A percentile compares a stretch with the other conserved stretches of the same genome.
phyloP scores from a whole-genome alignment of 2,888 invertebrate species.

The Amblyjoppa proteus region DNA sequence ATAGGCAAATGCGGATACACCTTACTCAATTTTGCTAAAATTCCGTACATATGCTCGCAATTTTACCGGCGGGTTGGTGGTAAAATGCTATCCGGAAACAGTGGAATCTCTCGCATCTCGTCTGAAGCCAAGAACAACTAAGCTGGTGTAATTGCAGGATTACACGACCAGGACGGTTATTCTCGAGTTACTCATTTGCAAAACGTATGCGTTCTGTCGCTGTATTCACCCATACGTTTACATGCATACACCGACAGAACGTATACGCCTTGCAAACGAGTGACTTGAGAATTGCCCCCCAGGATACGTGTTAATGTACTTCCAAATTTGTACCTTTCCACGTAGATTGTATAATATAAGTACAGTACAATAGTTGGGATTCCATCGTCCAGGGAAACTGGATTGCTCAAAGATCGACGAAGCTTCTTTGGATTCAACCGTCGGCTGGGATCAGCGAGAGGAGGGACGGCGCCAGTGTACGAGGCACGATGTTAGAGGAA shows the following conservation, averaged over 20 bases:
- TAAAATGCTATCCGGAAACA: no score
- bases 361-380: not conserved
- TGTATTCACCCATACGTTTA: no score
- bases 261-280: no score
- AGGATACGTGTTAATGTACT: not conserved
- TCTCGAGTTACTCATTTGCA: no score
- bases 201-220: no score
- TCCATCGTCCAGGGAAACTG: not conserved
- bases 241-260: no score
- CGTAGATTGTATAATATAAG: not conserved
- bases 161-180: not conserved
- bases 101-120: no score
- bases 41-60: no score
- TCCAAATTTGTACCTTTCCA: not conserved
- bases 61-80: no score
- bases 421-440: not conserved
- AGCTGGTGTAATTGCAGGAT: not conserved
- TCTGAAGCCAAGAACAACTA: not conserved
- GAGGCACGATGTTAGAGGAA: slow-evolving; percentile 11
- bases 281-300: no score
- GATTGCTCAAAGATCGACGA: not conserved
- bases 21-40: no score
- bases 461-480: not conserved
- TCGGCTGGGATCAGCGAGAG: not conserved
- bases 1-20: no score